Conservation (phyloP, 2,888 invertebrate species). For the Calephelis perditalis region DNA sequence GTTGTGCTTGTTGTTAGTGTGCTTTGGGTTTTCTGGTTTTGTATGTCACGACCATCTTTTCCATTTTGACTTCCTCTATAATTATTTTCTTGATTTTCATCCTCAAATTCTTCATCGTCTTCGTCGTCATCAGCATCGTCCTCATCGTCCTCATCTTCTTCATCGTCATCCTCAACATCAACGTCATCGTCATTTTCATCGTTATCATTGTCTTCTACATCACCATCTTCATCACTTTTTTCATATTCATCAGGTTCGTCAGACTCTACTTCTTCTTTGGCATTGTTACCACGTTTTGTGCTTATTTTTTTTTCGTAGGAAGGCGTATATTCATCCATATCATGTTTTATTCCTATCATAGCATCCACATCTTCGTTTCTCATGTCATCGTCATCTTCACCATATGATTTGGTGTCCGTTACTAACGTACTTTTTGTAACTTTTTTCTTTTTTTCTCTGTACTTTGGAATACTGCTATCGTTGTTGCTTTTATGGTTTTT, state of each 20-base stretch:
- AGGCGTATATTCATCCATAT: conserved; percentile 61
- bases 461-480: conserved; percentile 40
- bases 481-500: conserved; percentile 28
- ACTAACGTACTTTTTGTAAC: conserved; percentile 60
- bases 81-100: conserved; percentile 21
- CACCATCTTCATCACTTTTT: conserved; percentile 31
- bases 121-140: conserved; percentile 31
- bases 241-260: conserved; percentile 32
- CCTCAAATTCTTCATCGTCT: conserved; percentile 28
- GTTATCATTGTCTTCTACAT: conserved; percentile 32
- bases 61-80: conserved; percentile 4
- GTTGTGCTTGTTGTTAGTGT: conserved; percentile 51
- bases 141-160: conserved; percentile 33
- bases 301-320: conserved; percentile 53
- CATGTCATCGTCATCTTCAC: conserved; percentile 52
- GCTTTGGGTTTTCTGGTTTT: conserved; percentile 37
- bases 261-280: conserved; percentile 21
- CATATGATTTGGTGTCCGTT: conserved; percentile 64
- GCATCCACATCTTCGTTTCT: conserved; percentile 59
- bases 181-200: conserved; percentile 34
- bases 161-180: conserved; percentile 33
- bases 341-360: conserved; percentile 55
- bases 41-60: background rate
- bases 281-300: conserved; percentile 26
- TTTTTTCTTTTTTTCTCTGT: conserved; percentile 64